Evolutionary conservation across 2,888 invertebrate species (phyloP).

Genomic region (Eupsilia transversa): DNA sequence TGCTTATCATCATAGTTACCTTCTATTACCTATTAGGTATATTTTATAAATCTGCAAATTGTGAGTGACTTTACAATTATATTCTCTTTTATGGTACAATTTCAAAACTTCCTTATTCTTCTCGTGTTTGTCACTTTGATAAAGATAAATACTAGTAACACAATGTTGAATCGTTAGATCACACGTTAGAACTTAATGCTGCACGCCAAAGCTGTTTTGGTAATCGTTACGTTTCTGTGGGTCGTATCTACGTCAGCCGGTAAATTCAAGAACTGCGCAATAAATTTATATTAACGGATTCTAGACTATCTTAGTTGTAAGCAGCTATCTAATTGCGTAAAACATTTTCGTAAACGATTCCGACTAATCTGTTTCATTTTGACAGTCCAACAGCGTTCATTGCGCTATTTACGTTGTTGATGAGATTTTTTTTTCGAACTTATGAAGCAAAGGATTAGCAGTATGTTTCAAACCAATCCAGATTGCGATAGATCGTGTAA

Average conservation of each 20-base stretch:
- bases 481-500: too few relatives aligned
- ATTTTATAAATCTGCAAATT: background rate
- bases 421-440: too few relatives aligned
- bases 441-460: too few relatives aligned
- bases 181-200: background rate
- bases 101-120: background rate
- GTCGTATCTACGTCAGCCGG: background rate
- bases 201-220: background rate
- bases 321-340: too few relatives aligned
- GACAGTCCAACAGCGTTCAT: too few relatives aligned
- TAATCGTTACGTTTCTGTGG: background rate
- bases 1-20: background rate
- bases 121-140: background rate
- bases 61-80: background rate
- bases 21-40: too few relatives aligned
- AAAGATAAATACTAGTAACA: background rate
- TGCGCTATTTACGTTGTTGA: too few relatives aligned
- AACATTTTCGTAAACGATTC: too few relatives aligned
- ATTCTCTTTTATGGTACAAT: background rate
- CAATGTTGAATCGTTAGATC: background rate
- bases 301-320: background rate
- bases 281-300: background rate
- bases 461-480: too few relatives aligned
- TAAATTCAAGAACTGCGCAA: constrained; percentile 4
- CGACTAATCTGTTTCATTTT: too few relatives aligned